These are phyloP conservation scores for Channa argus DNA, from an alignment of 2,113 vertebrate genomes.

Conservation along the genomic window DNA sequence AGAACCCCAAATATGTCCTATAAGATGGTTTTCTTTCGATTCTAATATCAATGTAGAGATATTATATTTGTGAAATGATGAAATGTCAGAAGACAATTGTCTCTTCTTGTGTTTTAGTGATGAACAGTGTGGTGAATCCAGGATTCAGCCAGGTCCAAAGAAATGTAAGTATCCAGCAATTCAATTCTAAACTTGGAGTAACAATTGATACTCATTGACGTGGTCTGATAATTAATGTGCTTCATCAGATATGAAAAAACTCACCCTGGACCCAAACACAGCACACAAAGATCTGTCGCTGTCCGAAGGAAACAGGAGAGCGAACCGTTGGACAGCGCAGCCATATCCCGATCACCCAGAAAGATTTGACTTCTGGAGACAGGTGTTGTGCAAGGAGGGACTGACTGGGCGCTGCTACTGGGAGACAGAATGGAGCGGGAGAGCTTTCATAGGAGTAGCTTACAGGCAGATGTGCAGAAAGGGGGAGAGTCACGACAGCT, in stretches of 20 bases:
- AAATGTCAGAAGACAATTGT: not conserved
- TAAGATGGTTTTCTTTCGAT: no score
- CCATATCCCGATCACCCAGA: slow-evolving; percentile 47
- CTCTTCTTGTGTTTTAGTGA: slow-evolving; percentile 45
- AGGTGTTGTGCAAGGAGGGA: slow-evolving; percentile 69
- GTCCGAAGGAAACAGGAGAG: slow-evolving; percentile 57
- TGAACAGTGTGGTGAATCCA: slow-evolving; percentile 62
- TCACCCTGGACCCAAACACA: slow-evolving; percentile 74
- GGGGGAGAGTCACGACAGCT: slow-evolving; percentile 54
- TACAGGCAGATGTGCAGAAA: slow-evolving; percentile 66
- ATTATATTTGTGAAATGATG: no score
- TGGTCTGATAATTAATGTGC: not conserved
- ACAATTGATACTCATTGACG: no score
- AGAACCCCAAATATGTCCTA: no score
- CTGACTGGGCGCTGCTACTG: slow-evolving; percentile 69
- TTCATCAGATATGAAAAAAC: slow-evolving; percentile 43
- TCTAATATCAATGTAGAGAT: no score
- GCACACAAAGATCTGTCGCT: slow-evolving; percentile 65
- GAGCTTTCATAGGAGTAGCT: slow-evolving; percentile 56
- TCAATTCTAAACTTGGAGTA: no score
- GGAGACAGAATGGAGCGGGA: slow-evolving; percentile 67
- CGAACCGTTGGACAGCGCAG: slow-evolving; percentile 35
- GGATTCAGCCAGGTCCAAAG: slow-evolving; percentile 63
- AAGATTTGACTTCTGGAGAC: slow-evolving; percentile 64
- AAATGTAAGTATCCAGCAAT: slow-evolving; percentile 65